phyloP scores from a whole-genome alignment of 2,888 invertebrate species.

The Nomada ferruginata region DNA sequence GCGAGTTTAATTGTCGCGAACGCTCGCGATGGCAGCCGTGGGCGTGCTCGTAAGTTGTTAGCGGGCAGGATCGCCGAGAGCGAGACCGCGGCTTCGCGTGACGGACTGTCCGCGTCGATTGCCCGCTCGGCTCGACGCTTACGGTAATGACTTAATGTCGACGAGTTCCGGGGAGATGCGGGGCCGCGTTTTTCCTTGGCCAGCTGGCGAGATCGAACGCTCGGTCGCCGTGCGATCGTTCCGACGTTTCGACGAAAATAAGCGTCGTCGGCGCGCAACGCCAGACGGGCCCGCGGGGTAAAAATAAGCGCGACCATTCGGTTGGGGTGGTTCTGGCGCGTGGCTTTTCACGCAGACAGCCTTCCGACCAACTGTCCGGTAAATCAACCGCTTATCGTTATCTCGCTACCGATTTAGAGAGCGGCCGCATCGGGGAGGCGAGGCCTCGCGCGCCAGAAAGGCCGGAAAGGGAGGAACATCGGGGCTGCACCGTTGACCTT shows the following conservation, averaged over 20 bases:
- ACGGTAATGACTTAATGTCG: slow-evolving; percentile 67
- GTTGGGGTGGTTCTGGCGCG: slow-evolving; percentile 49
- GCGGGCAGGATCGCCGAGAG: slow-evolving; percentile 60
- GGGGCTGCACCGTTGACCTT: neutral
- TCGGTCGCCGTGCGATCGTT: neutral
- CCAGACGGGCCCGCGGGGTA: neutral
- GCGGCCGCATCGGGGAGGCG: neutral
- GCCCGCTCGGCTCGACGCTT: slow-evolving; percentile 58
- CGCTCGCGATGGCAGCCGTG: neutral
- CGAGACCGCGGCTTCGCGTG: slow-evolving; percentile 60
- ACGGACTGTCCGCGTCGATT: slow-evolving; percentile 58
- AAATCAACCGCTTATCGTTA: slow-evolving; percentile 55
- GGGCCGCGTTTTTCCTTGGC: slow-evolving; percentile 33
- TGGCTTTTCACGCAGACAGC: slow-evolving; percentile 64
- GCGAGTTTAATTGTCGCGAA: slow-evolving; percentile 17
- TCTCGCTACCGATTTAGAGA: slow-evolving; percentile 35
- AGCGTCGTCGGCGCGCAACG: neutral
- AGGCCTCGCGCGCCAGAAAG: too few relatives aligned
- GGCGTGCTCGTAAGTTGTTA: slow-evolving; percentile 55
- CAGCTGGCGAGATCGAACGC: slow-evolving; percentile 11
- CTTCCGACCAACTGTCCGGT: slow-evolving; percentile 9
- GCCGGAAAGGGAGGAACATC: neutral
- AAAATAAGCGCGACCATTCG: slow-evolving; percentile 40
- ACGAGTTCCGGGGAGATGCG: slow-evolving; percentile 34
- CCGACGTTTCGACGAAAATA: slow-evolving; percentile 30